Percentiles rank a stretch among this genome's conserved stretches.
phyloP scores from a whole-genome alignment of 2,113 vertebrate species.

The Nothocercus nigrocapillus region DNA sequence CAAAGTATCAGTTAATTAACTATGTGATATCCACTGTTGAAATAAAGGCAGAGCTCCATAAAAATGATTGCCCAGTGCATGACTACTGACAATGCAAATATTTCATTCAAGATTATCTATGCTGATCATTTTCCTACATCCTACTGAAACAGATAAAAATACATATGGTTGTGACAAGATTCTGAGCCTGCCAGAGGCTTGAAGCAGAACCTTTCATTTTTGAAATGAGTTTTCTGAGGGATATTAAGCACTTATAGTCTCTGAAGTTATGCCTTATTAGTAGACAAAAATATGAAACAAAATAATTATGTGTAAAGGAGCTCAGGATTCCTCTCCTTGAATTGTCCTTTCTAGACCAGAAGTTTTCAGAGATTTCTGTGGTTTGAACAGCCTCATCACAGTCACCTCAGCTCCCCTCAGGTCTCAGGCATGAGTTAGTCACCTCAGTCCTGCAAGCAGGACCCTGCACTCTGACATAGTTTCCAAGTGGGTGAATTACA shows the following conservation, averaged over 20 bases:
- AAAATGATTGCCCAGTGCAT: neutral
- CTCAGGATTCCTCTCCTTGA: neutral
- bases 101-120: neutral
- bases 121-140: neutral
- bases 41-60: neutral
- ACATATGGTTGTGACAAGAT: neutral
- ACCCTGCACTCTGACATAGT: neutral
- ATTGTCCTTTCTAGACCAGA: neutral
- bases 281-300: neutral
- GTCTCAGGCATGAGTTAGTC: neutral
- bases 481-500: neutral
- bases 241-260: neutral
- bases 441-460: neutral
- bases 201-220: neutral
- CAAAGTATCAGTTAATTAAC: neutral
- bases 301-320: neutral
- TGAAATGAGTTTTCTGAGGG: neutral
- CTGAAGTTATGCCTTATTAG: neutral
- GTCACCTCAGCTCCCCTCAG: neutral
- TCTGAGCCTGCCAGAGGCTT: neutral
- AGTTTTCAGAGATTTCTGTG: neutral
- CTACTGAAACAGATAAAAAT: neutral
- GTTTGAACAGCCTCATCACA: neutral
- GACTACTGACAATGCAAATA: neutral
- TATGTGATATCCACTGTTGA: neutral